phyloP scores from a whole-genome alignment of 2,888 invertebrate species.

The Syritta pipiens region DNA sequence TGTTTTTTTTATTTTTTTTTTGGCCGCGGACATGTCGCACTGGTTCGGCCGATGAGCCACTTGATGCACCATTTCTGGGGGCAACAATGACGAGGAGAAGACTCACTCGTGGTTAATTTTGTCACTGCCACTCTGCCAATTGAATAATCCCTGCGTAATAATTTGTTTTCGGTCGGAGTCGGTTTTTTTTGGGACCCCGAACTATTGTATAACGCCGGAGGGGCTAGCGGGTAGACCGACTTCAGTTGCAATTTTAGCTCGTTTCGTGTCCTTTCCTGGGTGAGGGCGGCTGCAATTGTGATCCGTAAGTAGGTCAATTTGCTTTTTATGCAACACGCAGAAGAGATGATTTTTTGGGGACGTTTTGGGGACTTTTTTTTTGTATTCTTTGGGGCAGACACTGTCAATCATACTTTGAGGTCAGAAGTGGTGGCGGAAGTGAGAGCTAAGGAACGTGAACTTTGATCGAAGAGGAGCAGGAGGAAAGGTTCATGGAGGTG shows the following conservation, averaged over 20 bases:
- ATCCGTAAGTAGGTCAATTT: slow-evolving; percentile 63
- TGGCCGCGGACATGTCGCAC: slow-evolving; percentile 10
- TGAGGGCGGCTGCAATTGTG: slow-evolving; percentile 45
- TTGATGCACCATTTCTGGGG: slow-evolving; percentile 52
- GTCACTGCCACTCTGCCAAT: slow-evolving; percentile 43
- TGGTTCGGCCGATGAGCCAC: slow-evolving; percentile 41
- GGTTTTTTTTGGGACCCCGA: slow-evolving; percentile 15
- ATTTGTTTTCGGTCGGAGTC: slow-evolving; percentile 11
- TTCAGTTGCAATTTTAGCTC: neutral
- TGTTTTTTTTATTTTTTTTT: slow-evolving; percentile 24
- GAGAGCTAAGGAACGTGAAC: no score
- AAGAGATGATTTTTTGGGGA: no score
- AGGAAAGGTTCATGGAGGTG: no score
- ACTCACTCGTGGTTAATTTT: slow-evolving; percentile 53
- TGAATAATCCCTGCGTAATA: slow-evolving; percentile 40
- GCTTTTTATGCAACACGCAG: slow-evolving; percentile 54
- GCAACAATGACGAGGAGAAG: slow-evolving; percentile 42
- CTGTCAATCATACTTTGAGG: slow-evolving; percentile 50
- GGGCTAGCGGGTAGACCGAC: slow-evolving; percentile 7
- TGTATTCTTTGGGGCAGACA: slow-evolving; percentile 46
- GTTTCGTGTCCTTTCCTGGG: neutral
- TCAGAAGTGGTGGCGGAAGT: no score
- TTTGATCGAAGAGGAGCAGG: no score
- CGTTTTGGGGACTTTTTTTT: no score
- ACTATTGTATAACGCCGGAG: slow-evolving; percentile 46